Base-by-base conservation (phyloP, 2,113 vertebrate genomes). In the Oncorhynchus mykiss region DNA sequence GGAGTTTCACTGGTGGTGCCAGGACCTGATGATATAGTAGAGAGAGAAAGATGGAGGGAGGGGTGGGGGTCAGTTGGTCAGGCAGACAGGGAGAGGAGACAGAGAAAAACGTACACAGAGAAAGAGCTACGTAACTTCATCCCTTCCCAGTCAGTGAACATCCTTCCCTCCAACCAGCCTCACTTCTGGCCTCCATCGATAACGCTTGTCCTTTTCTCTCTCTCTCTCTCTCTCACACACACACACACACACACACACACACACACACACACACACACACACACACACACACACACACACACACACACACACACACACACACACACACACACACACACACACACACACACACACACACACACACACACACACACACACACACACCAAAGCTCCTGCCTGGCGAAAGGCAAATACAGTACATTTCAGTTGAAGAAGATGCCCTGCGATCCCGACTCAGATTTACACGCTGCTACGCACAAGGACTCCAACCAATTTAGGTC, bases 1-100 rank as follows among this genome's bases (percentile, higher is more conserved):
- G 85, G 89, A 85, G 87, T 87, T 79, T 75, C 79, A 83, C 81
- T 67, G 68, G 73, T 82, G 48, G 25, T 81, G 87, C 71, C 51
- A 51, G 75, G 59, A 66, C 78, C 79, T 18, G 57, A 65, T 80
- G 74, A 77, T 74, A 82, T 62, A 71, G 57, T 62, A 4, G 69
- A 71, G 72, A 29, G 22, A 13, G 62, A 24, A 27, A 71, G 3
- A 39, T 13, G 31, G 64, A 27, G 60, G 20, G 60, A 22, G 64
- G 24, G 25, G 12, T 22, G 65, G 24, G 65, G 24, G 65, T 16
- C 4, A n/a, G 4, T 16, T 60, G 18, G n/a, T 16, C 14, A 67
- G 65, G 14, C n/a, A 67, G 65, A 29, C n/a, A 16, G 25, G 1
- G 24, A 57, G 25, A 57, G 4, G 14, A n/a, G 67, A n/a, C 29